Evolutionary conservation across 2,888 invertebrate genomes (phyloP).

Genomic region (Coremacera marginata): DNA sequence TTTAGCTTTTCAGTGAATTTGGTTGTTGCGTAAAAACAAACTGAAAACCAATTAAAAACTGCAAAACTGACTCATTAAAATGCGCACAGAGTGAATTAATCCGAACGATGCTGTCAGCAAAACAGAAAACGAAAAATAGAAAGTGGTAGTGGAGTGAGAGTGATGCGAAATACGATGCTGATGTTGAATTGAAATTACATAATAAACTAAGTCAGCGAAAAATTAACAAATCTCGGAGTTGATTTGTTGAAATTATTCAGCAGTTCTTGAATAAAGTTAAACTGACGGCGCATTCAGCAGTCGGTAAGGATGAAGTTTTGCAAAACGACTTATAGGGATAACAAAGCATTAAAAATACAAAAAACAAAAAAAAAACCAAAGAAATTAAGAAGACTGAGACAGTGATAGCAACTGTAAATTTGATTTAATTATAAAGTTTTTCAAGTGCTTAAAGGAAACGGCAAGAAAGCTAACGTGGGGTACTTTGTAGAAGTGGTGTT

Average conservation of each 20-base stretch:
- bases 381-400: too few relatives aligned
- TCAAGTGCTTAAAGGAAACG: too few relatives aligned
- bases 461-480: too few relatives aligned
- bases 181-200: neutral
- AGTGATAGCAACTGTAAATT: too few relatives aligned
- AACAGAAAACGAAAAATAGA: neutral
- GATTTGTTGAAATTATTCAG: neutral
- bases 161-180: neutral
- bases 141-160: neutral
- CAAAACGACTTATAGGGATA: too few relatives aligned
- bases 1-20: too few relatives aligned
- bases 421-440: too few relatives aligned
- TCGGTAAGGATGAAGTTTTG: too few relatives aligned
- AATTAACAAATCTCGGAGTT: neutral
- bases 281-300: neutral
- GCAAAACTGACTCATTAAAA: slow-evolving; percentile 3
- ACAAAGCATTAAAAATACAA: too few relatives aligned
- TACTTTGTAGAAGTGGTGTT: too few relatives aligned
- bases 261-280: neutral
- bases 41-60: slow-evolving; percentile 16
- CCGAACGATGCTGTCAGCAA: neutral
- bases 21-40: neutral
- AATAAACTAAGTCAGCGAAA: slow-evolving; percentile 7
- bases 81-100: neutral
- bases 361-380: too few relatives aligned